Conservation (phyloP, 1,140 invertebrate genomes). For the Hydropsyche tenuis region DNA sequence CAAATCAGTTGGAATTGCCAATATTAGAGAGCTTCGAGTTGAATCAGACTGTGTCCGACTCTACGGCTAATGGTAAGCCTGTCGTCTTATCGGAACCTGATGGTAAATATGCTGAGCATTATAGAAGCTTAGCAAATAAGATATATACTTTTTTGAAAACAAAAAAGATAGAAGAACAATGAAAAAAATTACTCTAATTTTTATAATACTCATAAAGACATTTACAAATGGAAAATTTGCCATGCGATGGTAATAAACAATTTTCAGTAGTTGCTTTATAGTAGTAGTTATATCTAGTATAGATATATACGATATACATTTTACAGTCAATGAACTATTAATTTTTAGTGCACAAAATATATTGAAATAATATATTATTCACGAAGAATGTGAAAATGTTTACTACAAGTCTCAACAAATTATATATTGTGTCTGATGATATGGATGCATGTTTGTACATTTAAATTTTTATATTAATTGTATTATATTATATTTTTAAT, state of each 20-base stretch:
- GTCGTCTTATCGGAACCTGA: constrained; percentile 75
- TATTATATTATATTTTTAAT: not conserved
- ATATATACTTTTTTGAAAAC: constrained; percentile 53
- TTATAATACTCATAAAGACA: not conserved
- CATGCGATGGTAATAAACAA: too few relatives aligned
- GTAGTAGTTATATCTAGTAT: too few relatives aligned
- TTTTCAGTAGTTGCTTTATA: too few relatives aligned
- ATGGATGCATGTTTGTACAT: too few relatives aligned
- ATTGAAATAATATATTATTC: too few relatives aligned
- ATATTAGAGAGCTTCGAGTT: constrained; percentile 80
- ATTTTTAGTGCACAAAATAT: too few relatives aligned
- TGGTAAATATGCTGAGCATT: constrained; percentile 64
- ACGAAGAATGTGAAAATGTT: too few relatives aligned
- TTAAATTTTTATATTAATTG: not conserved
- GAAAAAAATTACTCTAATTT: not conserved
- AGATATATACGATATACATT: too few relatives aligned
- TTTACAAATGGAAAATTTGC: too few relatives aligned
- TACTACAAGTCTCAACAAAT: too few relatives aligned
- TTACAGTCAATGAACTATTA: too few relatives aligned
- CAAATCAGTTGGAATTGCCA: constrained; percentile 63
- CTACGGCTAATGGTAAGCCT: constrained; percentile 79
- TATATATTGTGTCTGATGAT: too few relatives aligned
- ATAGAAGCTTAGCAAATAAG: constrained; percentile 64
- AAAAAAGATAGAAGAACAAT: not conserved
- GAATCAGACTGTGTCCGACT: constrained; percentile 71